A percentile compares a stretch with the other conserved stretches of the same genome.
Conservation (phyloP, 2,113 vertebrate genomes). For the Gobius niger region DNA sequence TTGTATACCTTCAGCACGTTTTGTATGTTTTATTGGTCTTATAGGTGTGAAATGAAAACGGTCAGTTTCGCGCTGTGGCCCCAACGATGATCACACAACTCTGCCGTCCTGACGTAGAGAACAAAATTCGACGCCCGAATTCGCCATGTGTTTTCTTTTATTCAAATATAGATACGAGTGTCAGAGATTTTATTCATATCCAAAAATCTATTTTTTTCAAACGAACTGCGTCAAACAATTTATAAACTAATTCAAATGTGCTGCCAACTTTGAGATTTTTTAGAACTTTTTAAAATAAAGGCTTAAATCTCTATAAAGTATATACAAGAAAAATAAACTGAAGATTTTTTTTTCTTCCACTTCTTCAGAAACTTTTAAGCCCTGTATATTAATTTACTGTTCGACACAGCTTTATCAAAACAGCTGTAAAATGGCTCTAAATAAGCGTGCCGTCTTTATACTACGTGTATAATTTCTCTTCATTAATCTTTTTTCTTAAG, state of each 20-base stretch:
- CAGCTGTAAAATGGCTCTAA: neutral
- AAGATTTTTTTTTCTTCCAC: neutral
- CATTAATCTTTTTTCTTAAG: constrained; percentile 13
- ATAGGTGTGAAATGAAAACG: constrained; percentile 38
- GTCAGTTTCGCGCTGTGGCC: constrained; percentile 35
- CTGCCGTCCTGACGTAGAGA: neutral
- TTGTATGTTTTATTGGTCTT: constrained; percentile 44
- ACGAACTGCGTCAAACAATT: too few relatives aligned
- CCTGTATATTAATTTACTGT: neutral
- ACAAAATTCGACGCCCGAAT: neutral
- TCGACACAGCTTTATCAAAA: neutral
- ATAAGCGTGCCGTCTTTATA: neutral
- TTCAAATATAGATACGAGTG: neutral
- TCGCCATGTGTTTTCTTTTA: neutral
- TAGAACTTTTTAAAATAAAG: neutral
- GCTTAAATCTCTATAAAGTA: neutral
- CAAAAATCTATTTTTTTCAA: too few relatives aligned
- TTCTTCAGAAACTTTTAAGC: neutral
- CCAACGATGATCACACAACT: constrained; percentile 25
- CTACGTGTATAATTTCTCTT: constrained; percentile 2
- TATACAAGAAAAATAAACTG: too few relatives aligned
- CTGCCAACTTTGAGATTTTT: neutral
- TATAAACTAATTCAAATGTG: too few relatives aligned
- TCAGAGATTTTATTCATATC: too few relatives aligned
- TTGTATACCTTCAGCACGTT: constrained; percentile 55